Conservation (phyloP, 23 tunicate genomes). For the Trididemnum miniatum region DNA sequence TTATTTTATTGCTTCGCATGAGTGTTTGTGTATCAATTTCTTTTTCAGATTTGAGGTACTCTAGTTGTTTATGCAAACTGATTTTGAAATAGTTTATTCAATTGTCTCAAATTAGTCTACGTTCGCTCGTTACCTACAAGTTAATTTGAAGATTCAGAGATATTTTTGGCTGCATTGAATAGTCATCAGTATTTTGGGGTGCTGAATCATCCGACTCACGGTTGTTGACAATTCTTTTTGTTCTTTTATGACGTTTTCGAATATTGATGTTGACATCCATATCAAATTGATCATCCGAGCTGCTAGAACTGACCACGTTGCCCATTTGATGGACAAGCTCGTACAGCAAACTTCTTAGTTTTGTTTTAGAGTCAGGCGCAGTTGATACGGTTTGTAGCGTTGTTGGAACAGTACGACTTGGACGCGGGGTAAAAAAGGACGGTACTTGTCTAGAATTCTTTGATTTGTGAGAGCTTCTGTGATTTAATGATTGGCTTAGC, state of each 20-base stretch:
- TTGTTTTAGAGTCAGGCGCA: not conserved
- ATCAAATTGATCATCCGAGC: not conserved
- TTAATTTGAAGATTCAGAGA: not conserved
- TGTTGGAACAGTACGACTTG: not conserved
- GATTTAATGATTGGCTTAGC: not conserved
- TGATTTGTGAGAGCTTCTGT: not conserved
- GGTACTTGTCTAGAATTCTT: not conserved
- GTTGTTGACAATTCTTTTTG: not conserved
- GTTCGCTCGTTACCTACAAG: too few relatives aligned
- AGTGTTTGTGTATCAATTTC: too few relatives aligned
- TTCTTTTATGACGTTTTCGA: not conserved
- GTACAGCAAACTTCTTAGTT: not conserved
- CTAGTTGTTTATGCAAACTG: too few relatives aligned
- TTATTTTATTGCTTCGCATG: too few relatives aligned
- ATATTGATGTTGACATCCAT: not conserved
- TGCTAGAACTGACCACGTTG: not conserved
- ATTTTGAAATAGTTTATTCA: too few relatives aligned
- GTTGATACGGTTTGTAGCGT: not conserved
- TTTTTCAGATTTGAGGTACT: too few relatives aligned
- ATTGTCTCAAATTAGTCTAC: too few relatives aligned
- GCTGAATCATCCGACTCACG: not conserved
- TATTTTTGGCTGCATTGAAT: not conserved
- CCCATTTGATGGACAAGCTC: not conserved
- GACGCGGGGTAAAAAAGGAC: not conserved
- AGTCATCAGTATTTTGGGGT: not conserved